Evolutionary conservation across 2,888 invertebrate genomes (phyloP).

Genomic region (Chrysotoxum bicinctum): DNA sequence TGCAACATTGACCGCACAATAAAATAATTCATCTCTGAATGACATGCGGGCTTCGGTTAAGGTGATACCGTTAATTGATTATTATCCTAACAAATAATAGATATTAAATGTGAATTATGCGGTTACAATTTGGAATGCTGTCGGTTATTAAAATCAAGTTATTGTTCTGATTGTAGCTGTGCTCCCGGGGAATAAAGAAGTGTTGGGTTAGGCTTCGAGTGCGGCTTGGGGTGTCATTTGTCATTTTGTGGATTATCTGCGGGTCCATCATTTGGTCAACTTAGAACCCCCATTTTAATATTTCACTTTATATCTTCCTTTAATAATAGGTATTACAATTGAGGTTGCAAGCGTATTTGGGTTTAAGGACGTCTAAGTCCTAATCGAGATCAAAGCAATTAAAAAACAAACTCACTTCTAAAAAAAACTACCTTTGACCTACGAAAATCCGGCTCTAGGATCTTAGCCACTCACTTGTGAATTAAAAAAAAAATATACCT

Average conservation of each 20-base stretch:
- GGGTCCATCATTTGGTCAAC: background rate
- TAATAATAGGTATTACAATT: too few relatives aligned
- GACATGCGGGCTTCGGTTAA: slow-evolving; percentile 13
- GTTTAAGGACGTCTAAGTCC: too few relatives aligned
- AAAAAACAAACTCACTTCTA: too few relatives aligned
- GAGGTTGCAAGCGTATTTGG: too few relatives aligned
- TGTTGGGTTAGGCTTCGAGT: background rate
- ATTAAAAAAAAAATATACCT: too few relatives aligned
- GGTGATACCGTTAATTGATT: slow-evolving; percentile 48
- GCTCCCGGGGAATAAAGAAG: background rate
- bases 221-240: background rate
- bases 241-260: background rate
- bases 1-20: slow-evolving; percentile 46
- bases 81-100: slow-evolving; percentile 29
- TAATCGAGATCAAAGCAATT: too few relatives aligned
- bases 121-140: slow-evolving; percentile 19
- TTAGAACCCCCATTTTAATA: too few relatives aligned
- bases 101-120: slow-evolving; percentile 18
- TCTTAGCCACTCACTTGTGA: too few relatives aligned
- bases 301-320: too few relatives aligned
- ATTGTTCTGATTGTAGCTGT: background rate
- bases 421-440: too few relatives aligned
- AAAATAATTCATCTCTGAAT: slow-evolving; percentile 44
- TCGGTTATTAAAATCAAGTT: slow-evolving; percentile 40
- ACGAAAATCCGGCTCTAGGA: too few relatives aligned